A percentile compares a stretch with the other conserved stretches of the same genome.
phyloP scores from a whole-genome alignment of 2,113 vertebrate species.

The Serilophus lunatus region DNA sequence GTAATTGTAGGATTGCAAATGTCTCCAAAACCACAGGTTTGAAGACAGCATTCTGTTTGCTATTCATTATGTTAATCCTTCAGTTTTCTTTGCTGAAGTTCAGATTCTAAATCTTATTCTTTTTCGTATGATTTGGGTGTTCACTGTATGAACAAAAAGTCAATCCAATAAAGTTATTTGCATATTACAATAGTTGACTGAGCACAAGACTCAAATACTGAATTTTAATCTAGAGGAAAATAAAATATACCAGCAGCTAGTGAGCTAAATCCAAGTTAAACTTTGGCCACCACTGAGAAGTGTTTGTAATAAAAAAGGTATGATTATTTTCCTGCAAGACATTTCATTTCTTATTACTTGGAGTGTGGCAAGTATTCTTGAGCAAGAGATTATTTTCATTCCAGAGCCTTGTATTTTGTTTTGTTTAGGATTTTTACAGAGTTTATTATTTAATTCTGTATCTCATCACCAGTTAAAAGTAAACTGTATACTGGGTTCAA shows the following conservation, averaged over 20 bases:
- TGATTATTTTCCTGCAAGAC: background rate
- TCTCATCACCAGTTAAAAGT: background rate
- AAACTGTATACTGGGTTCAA: background rate
- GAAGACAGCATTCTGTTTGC: background rate
- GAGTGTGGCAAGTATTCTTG: background rate
- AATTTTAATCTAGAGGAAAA: background rate
- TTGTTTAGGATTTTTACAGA: background rate
- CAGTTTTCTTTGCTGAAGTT: background rate
- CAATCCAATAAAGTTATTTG: background rate
- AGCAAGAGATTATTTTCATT: background rate
- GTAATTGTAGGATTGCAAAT: background rate
- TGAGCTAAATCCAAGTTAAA: background rate
- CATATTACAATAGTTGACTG: background rate
- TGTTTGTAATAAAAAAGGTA: background rate
- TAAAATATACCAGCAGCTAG: background rate
- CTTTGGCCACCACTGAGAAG: background rate
- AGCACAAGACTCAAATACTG: background rate
- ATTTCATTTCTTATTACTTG: background rate
- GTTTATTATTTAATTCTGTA: background rate
- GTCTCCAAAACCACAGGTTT: background rate
- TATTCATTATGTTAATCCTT: slow-evolving; percentile 39
- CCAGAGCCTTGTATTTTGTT: background rate
- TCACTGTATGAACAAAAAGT: background rate
- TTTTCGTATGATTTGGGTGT: background rate
- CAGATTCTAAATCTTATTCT: background rate